phyloP scores from a whole-genome alignment of 2,797 vertebrate species.

The Ctenopoma kingsleyae region DNA sequence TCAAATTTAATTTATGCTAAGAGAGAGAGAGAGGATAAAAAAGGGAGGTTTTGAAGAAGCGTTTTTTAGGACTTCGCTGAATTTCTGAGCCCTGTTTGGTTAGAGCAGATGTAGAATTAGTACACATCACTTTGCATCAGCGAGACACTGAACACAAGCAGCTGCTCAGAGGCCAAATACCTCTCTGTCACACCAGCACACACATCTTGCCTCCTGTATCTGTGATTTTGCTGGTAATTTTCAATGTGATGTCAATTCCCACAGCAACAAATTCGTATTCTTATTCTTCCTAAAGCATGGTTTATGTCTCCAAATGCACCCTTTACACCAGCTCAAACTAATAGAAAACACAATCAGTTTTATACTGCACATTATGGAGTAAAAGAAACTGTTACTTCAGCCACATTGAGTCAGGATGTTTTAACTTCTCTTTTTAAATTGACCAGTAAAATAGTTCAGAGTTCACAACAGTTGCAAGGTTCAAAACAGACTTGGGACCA shows the following conservation, averaged over 20 bases:
- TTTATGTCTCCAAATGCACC: conserved; percentile 20
- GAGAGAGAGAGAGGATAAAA: conserved; percentile 1
- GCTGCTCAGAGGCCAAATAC: conserved; percentile 68
- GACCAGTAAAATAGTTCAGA: background rate
- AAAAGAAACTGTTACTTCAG: background rate
- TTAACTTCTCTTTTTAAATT: conserved; percentile 19
- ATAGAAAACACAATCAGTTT: conserved; percentile 23
- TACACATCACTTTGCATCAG: conserved; percentile 83
- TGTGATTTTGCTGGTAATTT: conserved; percentile 58
- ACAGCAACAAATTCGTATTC: conserved; percentile 32
- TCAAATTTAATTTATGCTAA: conserved; percentile 39
- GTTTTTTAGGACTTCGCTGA: conserved; percentile 73
- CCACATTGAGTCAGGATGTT: background rate
- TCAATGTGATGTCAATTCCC: conserved; percentile 68
- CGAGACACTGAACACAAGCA: conserved; percentile 75
- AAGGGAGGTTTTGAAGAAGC: conserved; percentile 57
- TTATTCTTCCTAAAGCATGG: conserved; percentile 15
- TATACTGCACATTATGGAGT: background rate
- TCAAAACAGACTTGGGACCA: conserved; percentile 10
- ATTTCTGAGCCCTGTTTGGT: conserved; percentile 76
- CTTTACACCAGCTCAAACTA: conserved; percentile 22
- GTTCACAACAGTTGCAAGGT: background rate
- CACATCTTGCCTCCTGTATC: conserved; percentile 55
- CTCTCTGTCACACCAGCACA: conserved; percentile 59
- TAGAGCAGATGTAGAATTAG: conserved; percentile 84